These are phyloP conservation scores for Smithornis capensis DNA, from an alignment of 2,113 vertebrate genomes.

Conservation along the genomic window DNA sequence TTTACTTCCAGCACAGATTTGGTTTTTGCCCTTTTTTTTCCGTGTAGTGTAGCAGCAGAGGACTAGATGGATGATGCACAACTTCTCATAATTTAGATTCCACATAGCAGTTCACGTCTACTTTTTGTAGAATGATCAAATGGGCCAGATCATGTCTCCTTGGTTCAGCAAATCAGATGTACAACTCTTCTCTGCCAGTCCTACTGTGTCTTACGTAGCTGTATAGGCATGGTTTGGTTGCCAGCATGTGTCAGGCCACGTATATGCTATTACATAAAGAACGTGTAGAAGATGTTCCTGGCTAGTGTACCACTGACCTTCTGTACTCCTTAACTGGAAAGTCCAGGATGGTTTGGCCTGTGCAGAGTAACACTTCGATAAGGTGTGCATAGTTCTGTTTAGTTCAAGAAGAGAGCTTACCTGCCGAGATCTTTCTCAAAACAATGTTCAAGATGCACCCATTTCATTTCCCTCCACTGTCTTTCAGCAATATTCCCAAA, in stretches of 20 bases:
- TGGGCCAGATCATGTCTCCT: not conserved
- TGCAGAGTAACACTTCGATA: not conserved
- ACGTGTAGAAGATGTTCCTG: fast-evolving
- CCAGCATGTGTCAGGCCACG: not conserved
- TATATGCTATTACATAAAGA: not conserved
- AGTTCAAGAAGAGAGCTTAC: not conserved
- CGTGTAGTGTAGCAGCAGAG: not conserved
- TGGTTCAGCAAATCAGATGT: not conserved
- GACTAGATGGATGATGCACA: not conserved
- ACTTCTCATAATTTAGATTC: not conserved
- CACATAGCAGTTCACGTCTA: not conserved
- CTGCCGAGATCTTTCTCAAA: not conserved
- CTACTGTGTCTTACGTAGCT: not conserved
- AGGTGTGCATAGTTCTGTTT: not conserved
- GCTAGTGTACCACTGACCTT: not conserved
- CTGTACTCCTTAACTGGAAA: not conserved
- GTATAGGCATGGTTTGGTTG: not conserved
- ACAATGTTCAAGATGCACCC: not conserved
- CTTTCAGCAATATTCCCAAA: not conserved
- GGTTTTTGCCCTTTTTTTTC: not conserved
- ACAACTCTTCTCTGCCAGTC: not conserved
- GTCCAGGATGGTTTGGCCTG: not conserved
- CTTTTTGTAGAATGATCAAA: not conserved
- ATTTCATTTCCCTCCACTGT: not conserved
- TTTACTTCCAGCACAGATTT: not conserved